Base-by-base conservation (phyloP, 1,140 invertebrate species). In the Drosophila virilis region DNA sequence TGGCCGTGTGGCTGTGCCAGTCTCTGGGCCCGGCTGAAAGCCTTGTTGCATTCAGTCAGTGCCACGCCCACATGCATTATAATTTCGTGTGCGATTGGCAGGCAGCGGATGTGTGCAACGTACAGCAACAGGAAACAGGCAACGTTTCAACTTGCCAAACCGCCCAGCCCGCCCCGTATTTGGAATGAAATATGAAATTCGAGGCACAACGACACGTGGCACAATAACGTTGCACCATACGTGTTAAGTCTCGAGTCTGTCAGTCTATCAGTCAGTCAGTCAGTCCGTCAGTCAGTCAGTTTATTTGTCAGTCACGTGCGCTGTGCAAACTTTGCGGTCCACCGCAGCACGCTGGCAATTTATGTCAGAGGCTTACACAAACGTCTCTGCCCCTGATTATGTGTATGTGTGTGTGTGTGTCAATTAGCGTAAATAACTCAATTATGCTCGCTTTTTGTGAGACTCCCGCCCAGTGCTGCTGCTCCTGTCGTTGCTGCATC, bases 351-450 rank as follows among this genome's bases (percentile, higher is more conserved):
- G 43, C 45, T 55, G 83, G 35, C 78, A 75, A 78, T 78, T 78
- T 80, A 50, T 64, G 64, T 77, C 71, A 71, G 57, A 15, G 28
- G 15, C 32, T 15, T 13, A 50, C 22, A 28, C 22, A 45, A 45
- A 10, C 46, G 22, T 28, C 22, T 28, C 46, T 12, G 10, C 45
- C 50, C 9, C 50, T 28, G 22, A 4, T 28, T 28, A 37, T 40
- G 15, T 61, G 52, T 46, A 13, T 28, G 12, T 50, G 43, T 65
- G 64, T 64, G 48, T 72, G 55, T 59, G 57, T 12, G 73, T 68
- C 83, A 88, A 88, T 88, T 88, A 88, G 79, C 62, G 77, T 74
- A 83, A 83, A 88, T 88, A 88, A 86, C 83, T 88, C 76, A 88
- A 86, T 86, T 86, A 88, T 88, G 79, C 52, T 68, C 59, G 68